Percentiles rank a stretch among this genome's conserved stretches.
Evolutionary conservation across 2,113 vertebrate genomes (phyloP).

Genomic region (Prunella fulvescens): DNA sequence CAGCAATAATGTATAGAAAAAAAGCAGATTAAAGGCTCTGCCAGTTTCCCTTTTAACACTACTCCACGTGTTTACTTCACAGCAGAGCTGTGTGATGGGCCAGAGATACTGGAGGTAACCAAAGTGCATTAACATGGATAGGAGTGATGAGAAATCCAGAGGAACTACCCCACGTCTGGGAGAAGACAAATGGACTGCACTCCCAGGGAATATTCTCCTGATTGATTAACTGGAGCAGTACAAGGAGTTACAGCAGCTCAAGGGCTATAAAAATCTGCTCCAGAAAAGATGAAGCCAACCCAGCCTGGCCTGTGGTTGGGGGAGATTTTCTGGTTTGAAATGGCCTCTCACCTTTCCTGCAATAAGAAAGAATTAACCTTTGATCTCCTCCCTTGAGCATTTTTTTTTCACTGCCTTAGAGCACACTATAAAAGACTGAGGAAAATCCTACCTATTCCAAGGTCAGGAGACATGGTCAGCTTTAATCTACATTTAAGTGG

Average conservation of each 20-base stretch:
- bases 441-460: not conserved
- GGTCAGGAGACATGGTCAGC: not conserved
- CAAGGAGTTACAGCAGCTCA: constrained; percentile 34
- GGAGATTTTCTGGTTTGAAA: constrained; percentile 7
- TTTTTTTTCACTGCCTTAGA: not conserved
- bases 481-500: not conserved
- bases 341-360: not conserved
- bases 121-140: not conserved
- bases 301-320: not conserved
- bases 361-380: constrained; percentile 36
- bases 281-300: constrained; percentile 13
- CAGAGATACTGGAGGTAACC: not conserved
- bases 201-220: constrained; percentile 43
- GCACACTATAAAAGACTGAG: not conserved
- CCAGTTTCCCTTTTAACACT: constrained; percentile 10
- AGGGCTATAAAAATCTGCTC: constrained; percentile 48
- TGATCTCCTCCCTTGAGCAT: not conserved
- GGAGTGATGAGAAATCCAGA: constrained; percentile 35
- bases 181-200: not conserved
- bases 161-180: not conserved
- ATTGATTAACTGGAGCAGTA: constrained; percentile 44
- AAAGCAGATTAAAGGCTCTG: not conserved
- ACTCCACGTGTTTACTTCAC: not conserved
- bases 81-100: not conserved
- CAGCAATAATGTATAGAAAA: not conserved